Conservation (phyloP, 2,113 vertebrate genomes). For the Nesoenas mayeri region DNA sequence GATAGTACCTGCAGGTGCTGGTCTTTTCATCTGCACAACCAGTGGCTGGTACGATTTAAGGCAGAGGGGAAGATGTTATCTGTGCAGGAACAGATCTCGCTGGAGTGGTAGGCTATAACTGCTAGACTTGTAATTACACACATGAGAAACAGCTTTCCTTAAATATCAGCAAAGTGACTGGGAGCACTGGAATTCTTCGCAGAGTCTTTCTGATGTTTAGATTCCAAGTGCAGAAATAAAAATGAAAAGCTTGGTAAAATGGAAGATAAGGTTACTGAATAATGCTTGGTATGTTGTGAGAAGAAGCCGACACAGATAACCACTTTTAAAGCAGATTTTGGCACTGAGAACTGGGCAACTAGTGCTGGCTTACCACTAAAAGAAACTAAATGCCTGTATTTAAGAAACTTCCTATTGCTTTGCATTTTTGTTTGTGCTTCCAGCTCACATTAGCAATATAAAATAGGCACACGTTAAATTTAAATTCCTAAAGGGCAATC, state of each 20-base stretch:
- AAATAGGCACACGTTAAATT: constrained; percentile 22
- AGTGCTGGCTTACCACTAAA: constrained; percentile 23
- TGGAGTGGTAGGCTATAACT: neutral
- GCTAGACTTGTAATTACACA: neutral
- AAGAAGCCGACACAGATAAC: neutral
- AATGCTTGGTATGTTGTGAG: neutral
- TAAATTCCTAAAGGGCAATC: constrained; percentile 51
- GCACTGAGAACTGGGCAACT: constrained; percentile 18
- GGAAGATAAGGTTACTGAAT: neutral
- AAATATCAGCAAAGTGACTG: neutral
- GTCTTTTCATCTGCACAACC: neutral
- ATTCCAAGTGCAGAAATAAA: neutral
- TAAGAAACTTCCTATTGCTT: constrained; percentile 57
- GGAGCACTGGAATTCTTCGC: neutral
- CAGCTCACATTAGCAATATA: constrained; percentile 50
- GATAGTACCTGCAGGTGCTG: neutral
- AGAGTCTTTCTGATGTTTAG: neutral
- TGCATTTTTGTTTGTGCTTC: constrained; percentile 31
- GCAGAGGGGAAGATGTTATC: neutral
- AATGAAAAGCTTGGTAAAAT: neutral
- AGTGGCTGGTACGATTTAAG: neutral
- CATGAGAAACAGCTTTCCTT: neutral
- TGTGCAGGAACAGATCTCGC: neutral
- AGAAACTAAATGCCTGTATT: constrained; percentile 53
- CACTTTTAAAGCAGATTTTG: constrained; percentile 21